Evolutionary conservation across 2,113 vertebrate species (phyloP).

Genomic region (Noctilio leporinus): DNA sequence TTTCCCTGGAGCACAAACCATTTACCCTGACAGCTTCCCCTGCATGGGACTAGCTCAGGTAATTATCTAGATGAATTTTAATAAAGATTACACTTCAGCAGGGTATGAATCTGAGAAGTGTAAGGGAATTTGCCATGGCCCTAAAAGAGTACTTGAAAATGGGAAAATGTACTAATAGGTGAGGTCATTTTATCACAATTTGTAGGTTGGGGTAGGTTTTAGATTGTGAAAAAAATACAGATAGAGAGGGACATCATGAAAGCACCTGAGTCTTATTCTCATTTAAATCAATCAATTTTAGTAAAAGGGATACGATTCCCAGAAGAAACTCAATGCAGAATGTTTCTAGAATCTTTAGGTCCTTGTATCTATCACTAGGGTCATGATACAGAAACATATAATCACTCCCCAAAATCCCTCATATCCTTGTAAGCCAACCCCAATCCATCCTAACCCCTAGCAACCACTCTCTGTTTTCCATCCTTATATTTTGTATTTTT

Average conservation of each 20-base stretch:
- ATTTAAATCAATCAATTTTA: background rate
- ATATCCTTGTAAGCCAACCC: background rate
- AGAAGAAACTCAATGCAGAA: background rate
- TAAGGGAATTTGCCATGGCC: background rate
- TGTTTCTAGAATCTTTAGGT: background rate
- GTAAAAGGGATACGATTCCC: background rate
- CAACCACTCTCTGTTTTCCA: background rate
- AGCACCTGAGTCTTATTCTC: background rate
- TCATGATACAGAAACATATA: background rate
- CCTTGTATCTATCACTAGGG: background rate
- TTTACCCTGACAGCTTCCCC: background rate
- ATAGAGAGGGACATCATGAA: background rate
- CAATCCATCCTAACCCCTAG: background rate
- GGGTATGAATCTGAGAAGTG: background rate
- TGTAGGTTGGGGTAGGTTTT: background rate
- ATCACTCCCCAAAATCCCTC: background rate
- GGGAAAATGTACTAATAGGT: background rate
- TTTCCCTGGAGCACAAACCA: background rate
- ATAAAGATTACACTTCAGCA: background rate
- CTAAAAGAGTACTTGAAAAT: background rate
- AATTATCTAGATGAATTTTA: background rate
- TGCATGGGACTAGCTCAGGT: background rate
- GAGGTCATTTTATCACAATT: background rate
- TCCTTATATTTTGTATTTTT: background rate
- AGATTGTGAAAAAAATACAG: background rate